Evolutionary conservation across 2,888 invertebrate species (phyloP), one percentile per base, ranked within the genome.

Genomic region (Epistrophella euchroma): DNA sequence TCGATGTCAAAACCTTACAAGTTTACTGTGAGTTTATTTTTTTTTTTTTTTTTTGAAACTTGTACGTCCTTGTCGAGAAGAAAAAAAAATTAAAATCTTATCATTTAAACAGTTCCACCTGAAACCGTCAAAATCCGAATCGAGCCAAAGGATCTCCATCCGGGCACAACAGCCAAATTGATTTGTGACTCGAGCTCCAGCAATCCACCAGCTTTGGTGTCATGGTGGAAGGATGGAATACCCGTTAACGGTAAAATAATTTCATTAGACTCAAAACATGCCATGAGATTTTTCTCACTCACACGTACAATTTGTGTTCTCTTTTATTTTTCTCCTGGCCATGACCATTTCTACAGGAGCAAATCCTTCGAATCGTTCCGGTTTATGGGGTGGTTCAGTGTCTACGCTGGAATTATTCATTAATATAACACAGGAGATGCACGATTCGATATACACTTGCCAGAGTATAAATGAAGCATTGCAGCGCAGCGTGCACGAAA

Each of bases 161-260:
- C 91, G 0, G 92, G 92, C 10, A 91, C 91, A 17, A 88, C 89
- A 4, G 91, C 91, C 15, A 92, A 91, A 75, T 88, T 91, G 4
- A 90, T 92, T 60, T 91, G 91, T 75, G 92, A 92, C 71, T 91
- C 91, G 0, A 91, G 91, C 68, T 91, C 91, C 0, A 91, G 91
- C 45, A 91, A 91, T 89, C 91, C 91, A 0, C 91, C 91, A 0
- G 91, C 91, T 4, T 89, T 91, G 62, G 90, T 91, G 0, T 91
- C 92, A 10, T 91, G 91, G 91, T 91, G 91, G 91, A 92, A 91
- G 76, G 91, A 91, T 70, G 91, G 91, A 28, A 91, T 91, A 43
- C 92, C 91, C 0, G 91, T 91, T 1, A 91, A 91, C 70, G 91
- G 92, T 80, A 45, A 86, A 55, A 76, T 28, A 64, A 72, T 84